Evolutionary conservation across 2,888 invertebrate genomes (phyloP).

Genomic region (Caenorhabditis japonica): DNA sequence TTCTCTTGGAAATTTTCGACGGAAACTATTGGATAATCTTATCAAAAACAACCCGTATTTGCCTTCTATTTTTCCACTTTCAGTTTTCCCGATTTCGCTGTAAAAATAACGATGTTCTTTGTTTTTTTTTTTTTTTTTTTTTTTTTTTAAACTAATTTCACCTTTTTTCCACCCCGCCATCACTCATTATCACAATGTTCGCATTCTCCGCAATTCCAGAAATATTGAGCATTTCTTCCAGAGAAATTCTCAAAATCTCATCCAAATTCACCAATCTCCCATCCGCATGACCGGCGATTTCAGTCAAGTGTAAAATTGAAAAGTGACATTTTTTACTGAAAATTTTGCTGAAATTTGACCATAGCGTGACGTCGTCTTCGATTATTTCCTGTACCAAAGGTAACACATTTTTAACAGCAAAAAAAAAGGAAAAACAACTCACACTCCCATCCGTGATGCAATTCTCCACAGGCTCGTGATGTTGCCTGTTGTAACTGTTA

Average conservation of each 20-base stretch:
- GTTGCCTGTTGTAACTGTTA: slow-evolving; percentile 10
- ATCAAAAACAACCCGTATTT: slow-evolving; percentile 21
- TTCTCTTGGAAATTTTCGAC: not conserved
- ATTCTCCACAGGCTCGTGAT: slow-evolving; percentile 21
- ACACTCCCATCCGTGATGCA: slow-evolving; percentile 35
- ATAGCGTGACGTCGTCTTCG: slow-evolving; percentile 15
- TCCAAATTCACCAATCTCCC: slow-evolving; percentile 25
- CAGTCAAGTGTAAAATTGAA: slow-evolving; percentile 19
- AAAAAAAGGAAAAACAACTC: not conserved
- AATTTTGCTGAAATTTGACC: slow-evolving; percentile 10
- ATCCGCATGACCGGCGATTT: slow-evolving; percentile 13
- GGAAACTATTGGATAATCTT: slow-evolving; percentile 6
- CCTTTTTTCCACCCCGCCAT: too few relatives aligned
- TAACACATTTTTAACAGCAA: too few relatives aligned
- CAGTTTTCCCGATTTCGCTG: not conserved
- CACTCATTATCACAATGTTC: too few relatives aligned
- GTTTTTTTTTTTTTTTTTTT: too few relatives aligned
- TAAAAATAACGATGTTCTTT: too few relatives aligned
- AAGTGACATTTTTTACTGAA: slow-evolving; percentile 1
- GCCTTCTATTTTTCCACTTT: slow-evolving; percentile 17
- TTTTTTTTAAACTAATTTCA: too few relatives aligned
- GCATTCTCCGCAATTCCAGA: too few relatives aligned
- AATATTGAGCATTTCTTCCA: too few relatives aligned
- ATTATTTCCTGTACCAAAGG: slow-evolving; percentile 22
- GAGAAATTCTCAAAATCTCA: slow-evolving; percentile 11